Evolutionary conservation across 35 echinoderm and acorn worm genomes (phyloP).

Genomic region (Nesometra sesokonis): DNA sequence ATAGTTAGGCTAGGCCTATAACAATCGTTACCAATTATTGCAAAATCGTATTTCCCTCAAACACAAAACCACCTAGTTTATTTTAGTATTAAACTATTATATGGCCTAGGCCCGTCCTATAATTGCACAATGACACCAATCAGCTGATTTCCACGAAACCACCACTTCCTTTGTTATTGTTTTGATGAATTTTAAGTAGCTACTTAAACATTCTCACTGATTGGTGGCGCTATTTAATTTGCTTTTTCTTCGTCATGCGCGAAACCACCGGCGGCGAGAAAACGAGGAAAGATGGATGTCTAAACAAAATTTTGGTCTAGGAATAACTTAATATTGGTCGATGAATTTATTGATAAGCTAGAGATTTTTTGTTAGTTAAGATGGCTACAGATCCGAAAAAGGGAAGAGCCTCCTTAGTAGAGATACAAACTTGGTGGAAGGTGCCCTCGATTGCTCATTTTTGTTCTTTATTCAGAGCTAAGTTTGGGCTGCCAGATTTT

Average conservation of each 20-base stretch:
- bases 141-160: too few relatives aligned
- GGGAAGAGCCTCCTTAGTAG: slow-evolving; percentile 35
- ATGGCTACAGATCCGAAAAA: not conserved
- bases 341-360: not conserved
- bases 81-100: too few relatives aligned
- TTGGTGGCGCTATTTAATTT: not conserved
- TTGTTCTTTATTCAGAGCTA: slow-evolving; percentile 80
- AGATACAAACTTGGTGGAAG: slow-evolving; percentile 91
- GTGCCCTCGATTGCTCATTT: slow-evolving; percentile 92
- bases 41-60: too few relatives aligned
- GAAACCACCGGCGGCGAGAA: not conserved
- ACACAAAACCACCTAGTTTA: too few relatives aligned
- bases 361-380: not conserved
- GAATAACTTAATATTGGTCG: not conserved
- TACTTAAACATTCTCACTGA: not conserved
- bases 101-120: too few relatives aligned
- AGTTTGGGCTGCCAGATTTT: slow-evolving; percentile 81
- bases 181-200: too few relatives aligned
- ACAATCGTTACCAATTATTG: too few relatives aligned
- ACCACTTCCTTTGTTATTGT: too few relatives aligned
- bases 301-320: not conserved
- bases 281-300: not conserved
- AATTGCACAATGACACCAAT: too few relatives aligned
- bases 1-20: too few relatives aligned
- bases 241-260: not conserved